phyloP scores from a whole-genome alignment of 2,888 invertebrate genomes.

The Subacronicta megacephala region DNA sequence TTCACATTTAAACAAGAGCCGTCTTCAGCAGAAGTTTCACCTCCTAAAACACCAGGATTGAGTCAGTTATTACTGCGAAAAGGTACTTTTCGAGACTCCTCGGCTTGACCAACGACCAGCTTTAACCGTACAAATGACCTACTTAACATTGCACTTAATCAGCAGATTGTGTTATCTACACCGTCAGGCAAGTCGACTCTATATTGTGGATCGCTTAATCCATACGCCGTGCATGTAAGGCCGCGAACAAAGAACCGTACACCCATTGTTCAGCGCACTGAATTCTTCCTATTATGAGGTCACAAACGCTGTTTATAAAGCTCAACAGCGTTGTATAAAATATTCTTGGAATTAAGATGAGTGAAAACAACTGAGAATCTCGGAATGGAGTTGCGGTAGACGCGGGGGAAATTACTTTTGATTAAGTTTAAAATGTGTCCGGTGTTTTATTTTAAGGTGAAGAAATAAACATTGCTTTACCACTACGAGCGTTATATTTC shows the following conservation, averaged over 20 bases:
- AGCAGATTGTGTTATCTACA: slow-evolving; percentile 43
- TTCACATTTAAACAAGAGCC: too few species aligned
- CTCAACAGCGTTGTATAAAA: slow-evolving; percentile 34
- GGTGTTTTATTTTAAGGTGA: slow-evolving; percentile 15
- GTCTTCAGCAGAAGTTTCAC: too few species aligned
- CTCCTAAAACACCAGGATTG: too few species aligned
- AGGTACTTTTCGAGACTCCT: slow-evolving; percentile 3
- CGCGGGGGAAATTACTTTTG: slow-evolving; percentile 46
- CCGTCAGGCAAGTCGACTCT: slow-evolving; percentile 42
- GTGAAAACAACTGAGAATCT: slow-evolving; percentile 26
- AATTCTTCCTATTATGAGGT: slow-evolving; percentile 37
- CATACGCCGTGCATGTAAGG: slow-evolving; percentile 42
- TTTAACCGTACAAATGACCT: slow-evolving; percentile 13
- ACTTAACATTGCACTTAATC: slow-evolving; percentile 36
- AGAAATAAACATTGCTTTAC: slow-evolving; percentile 15
- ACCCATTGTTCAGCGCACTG: slow-evolving; percentile 53
- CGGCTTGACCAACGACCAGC: slow-evolving; percentile 22
- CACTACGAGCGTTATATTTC: not conserved
- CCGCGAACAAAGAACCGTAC: slow-evolving; percentile 56
- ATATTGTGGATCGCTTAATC: slow-evolving; percentile 51
- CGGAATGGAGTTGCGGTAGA: slow-evolving; percentile 14
- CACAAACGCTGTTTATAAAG: slow-evolving; percentile 27
- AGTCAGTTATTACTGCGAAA: too few species aligned
- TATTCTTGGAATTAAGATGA: slow-evolving; percentile 31
- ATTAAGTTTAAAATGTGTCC: slow-evolving; percentile 43